Percentiles rank a stretch among this genome's conserved stretches.
phyloP scores from a whole-genome alignment of 2,113 vertebrate genomes.

The Neodon shergylaensis region DNA sequence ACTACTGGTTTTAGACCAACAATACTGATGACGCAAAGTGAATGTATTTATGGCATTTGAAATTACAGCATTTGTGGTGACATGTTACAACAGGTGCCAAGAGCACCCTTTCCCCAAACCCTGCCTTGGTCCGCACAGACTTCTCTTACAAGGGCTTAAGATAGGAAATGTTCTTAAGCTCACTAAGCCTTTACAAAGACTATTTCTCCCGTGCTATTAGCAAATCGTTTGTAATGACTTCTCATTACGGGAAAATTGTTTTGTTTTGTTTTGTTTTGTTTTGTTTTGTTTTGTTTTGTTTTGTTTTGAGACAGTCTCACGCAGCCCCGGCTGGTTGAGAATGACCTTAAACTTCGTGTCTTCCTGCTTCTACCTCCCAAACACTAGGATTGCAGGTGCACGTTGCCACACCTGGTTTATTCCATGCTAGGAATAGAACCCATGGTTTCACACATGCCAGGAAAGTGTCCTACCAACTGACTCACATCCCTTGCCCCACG shows the following conservation, averaged over 20 bases:
- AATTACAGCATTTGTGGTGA: accelerated
- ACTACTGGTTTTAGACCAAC: neutral
- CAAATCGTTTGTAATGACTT: neutral
- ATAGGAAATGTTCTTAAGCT: too few relatives aligned
- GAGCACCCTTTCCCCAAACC: neutral
- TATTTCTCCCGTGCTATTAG: accelerated
- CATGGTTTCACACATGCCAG: too few relatives aligned
- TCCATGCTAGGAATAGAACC: too few relatives aligned
- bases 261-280: neutral
- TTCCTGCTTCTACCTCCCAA: neutral
- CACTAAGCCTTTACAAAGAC: neutral
- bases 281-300: neutral
- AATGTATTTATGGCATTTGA: too few relatives aligned
- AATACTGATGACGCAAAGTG: neutral
- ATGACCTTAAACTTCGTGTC: neutral
- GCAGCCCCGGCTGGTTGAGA: neutral
- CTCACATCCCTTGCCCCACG: neutral
- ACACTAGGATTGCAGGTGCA: neutral
- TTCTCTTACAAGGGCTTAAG: neutral
- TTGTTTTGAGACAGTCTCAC: neutral
- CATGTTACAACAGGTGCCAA: accelerated
- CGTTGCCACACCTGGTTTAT: too few relatives aligned
- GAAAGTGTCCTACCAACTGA: neutral
- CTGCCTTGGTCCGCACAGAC: neutral
- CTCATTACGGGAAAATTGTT: neutral